Percentiles rank a stretch among this genome's conserved stretches.
Evolutionary conservation across 2,113 vertebrate genomes (phyloP).

Genomic region (Castor canadensis): DNA sequence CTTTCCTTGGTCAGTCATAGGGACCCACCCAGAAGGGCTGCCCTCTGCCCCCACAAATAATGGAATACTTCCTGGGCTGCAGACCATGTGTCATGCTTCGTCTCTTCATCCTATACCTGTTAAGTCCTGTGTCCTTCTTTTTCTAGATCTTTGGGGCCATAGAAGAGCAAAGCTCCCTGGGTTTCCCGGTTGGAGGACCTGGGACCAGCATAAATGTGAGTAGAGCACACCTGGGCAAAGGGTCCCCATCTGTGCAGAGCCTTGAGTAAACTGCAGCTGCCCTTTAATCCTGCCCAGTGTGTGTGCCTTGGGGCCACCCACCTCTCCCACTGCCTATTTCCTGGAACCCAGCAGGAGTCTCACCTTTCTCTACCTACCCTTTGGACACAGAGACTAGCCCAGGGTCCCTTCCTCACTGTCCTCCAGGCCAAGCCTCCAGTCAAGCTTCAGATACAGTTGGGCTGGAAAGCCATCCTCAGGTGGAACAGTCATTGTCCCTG

Average conservation of each 20-base stretch:
- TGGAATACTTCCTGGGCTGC: rapidly evolving
- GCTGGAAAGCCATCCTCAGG: not conserved
- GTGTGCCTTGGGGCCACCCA: rapidly evolving
- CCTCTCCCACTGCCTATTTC: rapidly evolving
- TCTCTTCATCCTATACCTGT: rapidly evolving
- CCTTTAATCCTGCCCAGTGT: not conserved
- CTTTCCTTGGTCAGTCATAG: not conserved
- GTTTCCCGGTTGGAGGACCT: slow-evolving; percentile 92
- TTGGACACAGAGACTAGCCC: rapidly evolving
- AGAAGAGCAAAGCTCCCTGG: slow-evolving; percentile 90
- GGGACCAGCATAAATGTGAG: slow-evolving; percentile 89
- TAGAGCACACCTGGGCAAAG: not conserved
- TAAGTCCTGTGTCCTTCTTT: not conserved
- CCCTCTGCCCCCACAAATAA: rapidly evolving
- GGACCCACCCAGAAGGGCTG: rapidly evolving
- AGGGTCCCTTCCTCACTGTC: not conserved
- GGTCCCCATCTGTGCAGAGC: not conserved
- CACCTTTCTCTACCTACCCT: no score
- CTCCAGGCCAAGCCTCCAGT: rapidly evolving
- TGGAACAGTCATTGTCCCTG: rapidly evolving
- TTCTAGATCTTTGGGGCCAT: slow-evolving; percentile 94
- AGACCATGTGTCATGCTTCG: rapidly evolving
- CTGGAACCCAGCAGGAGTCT: not conserved
- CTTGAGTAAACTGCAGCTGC: no score
- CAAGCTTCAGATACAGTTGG: rapidly evolving